These are phyloP conservation scores for Drosophila anomalata DNA, from an alignment of 2,888 invertebrate genomes.

Conservation along the genomic window DNA sequence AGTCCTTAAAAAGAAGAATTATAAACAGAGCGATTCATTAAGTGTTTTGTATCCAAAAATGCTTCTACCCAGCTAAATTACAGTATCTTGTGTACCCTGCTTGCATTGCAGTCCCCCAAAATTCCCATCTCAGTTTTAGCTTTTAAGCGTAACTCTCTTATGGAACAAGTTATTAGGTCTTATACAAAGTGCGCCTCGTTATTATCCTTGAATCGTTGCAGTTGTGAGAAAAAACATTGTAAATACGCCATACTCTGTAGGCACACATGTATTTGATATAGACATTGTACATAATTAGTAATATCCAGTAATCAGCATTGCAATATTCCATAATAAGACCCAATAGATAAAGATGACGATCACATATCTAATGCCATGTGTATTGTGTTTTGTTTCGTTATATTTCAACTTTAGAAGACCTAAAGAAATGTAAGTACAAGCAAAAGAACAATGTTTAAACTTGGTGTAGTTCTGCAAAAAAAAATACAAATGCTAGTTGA, in stretches of 20 bases:
- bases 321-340: slow-evolving; percentile 1
- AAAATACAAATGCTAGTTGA: background rate
- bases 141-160: slow-evolving; percentile 55
- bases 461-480: slow-evolving; percentile 12
- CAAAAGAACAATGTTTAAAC: slow-evolving; percentile 14
- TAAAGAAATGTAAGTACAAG: slow-evolving; percentile 73
- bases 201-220: slow-evolving; percentile 55
- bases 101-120: slow-evolving; percentile 50
- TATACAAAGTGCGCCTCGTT: slow-evolving; percentile 39
- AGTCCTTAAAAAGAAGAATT: slow-evolving; percentile 83
- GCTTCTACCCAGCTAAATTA: slow-evolving; percentile 39
- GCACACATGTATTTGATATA: background rate
- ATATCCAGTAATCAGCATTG: slow-evolving; percentile 2
- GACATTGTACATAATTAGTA: background rate
- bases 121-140: slow-evolving; percentile 24
- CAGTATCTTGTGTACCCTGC: slow-evolving; percentile 32
- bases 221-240: slow-evolving; percentile 40
- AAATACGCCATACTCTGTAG: slow-evolving; percentile 46
- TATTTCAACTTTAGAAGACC: slow-evolving; percentile 67
- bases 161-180: slow-evolving; percentile 65
- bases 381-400: slow-evolving; percentile 72
- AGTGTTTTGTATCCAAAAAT: slow-evolving; percentile 27
- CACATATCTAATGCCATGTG: slow-evolving; percentile 61
- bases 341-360: slow-evolving; percentile 19
- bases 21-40: background rate